These are phyloP conservation scores for Grallaria varia DNA, from an alignment of 2,113 vertebrate species.

Conservation along the genomic window DNA sequence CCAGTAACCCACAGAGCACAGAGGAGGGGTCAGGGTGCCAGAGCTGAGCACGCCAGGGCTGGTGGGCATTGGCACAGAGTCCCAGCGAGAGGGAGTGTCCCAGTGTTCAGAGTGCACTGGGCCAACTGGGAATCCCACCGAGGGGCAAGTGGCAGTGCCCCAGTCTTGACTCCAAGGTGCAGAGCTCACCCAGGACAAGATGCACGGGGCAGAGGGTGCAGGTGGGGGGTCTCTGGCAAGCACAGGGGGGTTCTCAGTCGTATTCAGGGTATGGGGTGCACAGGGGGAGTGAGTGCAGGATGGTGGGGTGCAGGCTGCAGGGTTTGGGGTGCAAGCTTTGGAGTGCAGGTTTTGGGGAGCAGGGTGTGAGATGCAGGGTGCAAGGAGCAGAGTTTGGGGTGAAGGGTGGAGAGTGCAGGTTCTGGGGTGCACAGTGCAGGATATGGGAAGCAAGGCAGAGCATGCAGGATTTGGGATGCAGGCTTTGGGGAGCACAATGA, in stretches of 20 bases:
- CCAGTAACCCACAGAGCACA: rapidly evolving
- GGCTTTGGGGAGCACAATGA: neutral
- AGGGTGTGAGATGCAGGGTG: neutral
- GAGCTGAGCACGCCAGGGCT: neutral
- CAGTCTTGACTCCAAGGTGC: rapidly evolving
- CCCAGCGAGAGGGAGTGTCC: neutral
- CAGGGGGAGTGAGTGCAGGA: neutral
- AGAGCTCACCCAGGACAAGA: neutral
- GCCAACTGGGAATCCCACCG: neutral
- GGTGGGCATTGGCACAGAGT: too few relatives aligned
- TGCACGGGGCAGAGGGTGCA: neutral
- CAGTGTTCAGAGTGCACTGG: neutral
- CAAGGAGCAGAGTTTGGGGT: neutral
- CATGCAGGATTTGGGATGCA: neutral
- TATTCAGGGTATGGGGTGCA: neutral
- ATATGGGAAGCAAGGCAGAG: neutral
- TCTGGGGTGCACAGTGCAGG: neutral
- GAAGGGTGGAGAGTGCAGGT: neutral
- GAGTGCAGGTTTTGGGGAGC: neutral
- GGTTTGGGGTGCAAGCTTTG: neutral
- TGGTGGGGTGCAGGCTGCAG: neutral
- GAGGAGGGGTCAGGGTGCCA: rapidly evolving
- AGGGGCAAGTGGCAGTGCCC: neutral
- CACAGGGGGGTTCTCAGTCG: neutral
- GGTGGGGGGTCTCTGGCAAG: neutral